These are phyloP conservation scores for Neolamprologus cancellatus DNA, from an alignment of 2,113 vertebrate genomes.

Conservation along the genomic window DNA sequence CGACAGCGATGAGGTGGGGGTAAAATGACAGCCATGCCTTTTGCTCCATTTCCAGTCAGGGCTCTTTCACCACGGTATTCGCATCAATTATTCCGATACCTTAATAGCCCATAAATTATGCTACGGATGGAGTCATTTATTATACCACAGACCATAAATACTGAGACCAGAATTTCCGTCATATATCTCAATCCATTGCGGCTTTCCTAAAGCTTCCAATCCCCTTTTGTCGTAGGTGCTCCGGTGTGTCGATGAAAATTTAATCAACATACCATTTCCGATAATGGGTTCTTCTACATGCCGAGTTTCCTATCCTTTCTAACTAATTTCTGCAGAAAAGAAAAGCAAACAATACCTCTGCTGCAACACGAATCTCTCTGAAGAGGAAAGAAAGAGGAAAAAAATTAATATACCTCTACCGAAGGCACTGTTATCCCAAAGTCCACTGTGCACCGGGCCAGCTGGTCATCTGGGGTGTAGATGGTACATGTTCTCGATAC, in stretches of 20 bases:
- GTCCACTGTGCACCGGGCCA: slow-evolving; percentile 22
- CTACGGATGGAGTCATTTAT: slow-evolving; percentile 34
- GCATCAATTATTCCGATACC: slow-evolving; percentile 49
- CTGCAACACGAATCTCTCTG: background rate
- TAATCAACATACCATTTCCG: slow-evolving; percentile 25
- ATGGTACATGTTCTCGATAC: slow-evolving; percentile 6
- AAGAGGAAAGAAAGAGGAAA: background rate
- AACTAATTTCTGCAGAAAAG: background rate
- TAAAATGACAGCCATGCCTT: slow-evolving; percentile 34
- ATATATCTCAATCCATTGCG: background rate
- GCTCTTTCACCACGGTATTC: background rate
- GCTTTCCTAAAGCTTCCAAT: slow-evolving; percentile 35
- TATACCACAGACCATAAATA: slow-evolving; percentile 30
- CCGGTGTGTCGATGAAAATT: slow-evolving; percentile 22
- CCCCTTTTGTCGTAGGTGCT: background rate
- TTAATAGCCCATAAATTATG: slow-evolving; percentile 46
- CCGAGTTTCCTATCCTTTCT: background rate
- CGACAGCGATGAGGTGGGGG: background rate
- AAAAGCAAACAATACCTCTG: slow-evolving; percentile 5
- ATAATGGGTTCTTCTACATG: slow-evolving; percentile 2
- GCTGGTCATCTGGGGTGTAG: slow-evolving; percentile 17
- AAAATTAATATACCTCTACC: slow-evolving; percentile 14
- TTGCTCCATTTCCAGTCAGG: slow-evolving; percentile 31
- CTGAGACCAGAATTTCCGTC: background rate
- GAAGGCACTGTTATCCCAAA: slow-evolving; percentile 65